These are phyloP conservation scores for Zosterops borbonicus DNA, from an alignment of 2,113 vertebrate genomes.

Conservation along the genomic window DNA sequence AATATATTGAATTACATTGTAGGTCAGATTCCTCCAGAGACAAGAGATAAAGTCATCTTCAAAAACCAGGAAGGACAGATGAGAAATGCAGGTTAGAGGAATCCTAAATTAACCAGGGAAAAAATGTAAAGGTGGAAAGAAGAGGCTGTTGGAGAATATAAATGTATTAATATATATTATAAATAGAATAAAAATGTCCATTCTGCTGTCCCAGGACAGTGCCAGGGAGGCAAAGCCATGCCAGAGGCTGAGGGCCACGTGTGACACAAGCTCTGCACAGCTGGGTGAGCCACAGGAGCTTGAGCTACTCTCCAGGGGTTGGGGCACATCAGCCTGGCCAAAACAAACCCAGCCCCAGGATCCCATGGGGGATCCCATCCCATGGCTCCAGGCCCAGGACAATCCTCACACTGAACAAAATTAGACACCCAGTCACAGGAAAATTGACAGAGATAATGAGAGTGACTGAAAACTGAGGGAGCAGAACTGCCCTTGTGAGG, in stretches of 20 bases:
- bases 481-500: background rate
- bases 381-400: background rate
- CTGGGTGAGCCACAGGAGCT: background rate
- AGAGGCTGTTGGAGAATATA: background rate
- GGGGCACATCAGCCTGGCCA: background rate
- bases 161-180: too few relatives aligned
- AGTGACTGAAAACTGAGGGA: background rate
- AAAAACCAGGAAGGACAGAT: background rate
- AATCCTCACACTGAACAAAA: background rate
- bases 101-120: background rate
- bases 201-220: background rate
- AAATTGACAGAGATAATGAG: background rate
- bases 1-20: background rate
- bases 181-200: too few relatives aligned
- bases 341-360: background rate
- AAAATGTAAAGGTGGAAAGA: background rate
- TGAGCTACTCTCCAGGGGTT: too few relatives aligned
- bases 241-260: background rate
- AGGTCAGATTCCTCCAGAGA: background rate
- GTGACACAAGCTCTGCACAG: background rate
- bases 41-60: background rate
- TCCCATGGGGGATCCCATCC: background rate
- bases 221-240: background rate
- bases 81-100: background rate
- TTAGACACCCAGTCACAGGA: accelerated